Evolutionary conservation across 1,140 invertebrate genomes (phyloP).

Genomic region (Drosophila orena): DNA sequence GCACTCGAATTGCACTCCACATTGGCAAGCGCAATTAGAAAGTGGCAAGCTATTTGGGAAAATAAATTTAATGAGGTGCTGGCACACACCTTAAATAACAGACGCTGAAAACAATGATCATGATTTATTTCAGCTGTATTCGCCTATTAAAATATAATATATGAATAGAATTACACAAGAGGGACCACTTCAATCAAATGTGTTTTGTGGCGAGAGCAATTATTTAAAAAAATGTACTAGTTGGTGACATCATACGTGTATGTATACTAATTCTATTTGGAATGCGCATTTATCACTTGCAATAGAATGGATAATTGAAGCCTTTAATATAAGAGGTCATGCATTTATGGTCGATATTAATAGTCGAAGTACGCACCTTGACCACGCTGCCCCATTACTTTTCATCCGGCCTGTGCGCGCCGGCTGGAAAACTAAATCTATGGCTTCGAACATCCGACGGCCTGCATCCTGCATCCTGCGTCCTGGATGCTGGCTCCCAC

Average conservation of each 20-base stretch:
- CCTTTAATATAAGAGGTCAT: not conserved
- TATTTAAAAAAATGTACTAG: not conserved
- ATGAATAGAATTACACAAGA: too few relatives aligned
- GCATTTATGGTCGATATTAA: conserved; percentile 1
- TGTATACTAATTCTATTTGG: too few relatives aligned
- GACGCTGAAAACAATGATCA: too few relatives aligned
- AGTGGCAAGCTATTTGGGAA: conserved; percentile 15
- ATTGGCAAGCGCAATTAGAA: conserved; percentile 48
- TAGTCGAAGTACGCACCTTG: conserved; percentile 1
- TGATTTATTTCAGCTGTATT: too few relatives aligned
- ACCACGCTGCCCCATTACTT: conserved; percentile 46
- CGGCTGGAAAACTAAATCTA: conserved; percentile 46
- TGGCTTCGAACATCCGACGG: conserved; percentile 26
- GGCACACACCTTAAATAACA: too few relatives aligned
- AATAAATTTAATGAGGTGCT: conserved; percentile 6
- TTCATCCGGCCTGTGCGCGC: conserved; percentile 39
- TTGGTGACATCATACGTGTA: too few relatives aligned
- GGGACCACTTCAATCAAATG: too few relatives aligned
- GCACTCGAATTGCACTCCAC: conserved; percentile 20
- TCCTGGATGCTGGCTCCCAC: too few relatives aligned
- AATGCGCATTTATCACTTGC: too few relatives aligned
- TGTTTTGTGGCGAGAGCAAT: too few relatives aligned
- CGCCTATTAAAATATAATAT: too few relatives aligned
- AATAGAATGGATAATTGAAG: too few relatives aligned
- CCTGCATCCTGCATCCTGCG: conserved; percentile 7